Base-by-base conservation (phyloP, 2,888 invertebrate genomes). In the Pharmacophagus antenor region DNA sequence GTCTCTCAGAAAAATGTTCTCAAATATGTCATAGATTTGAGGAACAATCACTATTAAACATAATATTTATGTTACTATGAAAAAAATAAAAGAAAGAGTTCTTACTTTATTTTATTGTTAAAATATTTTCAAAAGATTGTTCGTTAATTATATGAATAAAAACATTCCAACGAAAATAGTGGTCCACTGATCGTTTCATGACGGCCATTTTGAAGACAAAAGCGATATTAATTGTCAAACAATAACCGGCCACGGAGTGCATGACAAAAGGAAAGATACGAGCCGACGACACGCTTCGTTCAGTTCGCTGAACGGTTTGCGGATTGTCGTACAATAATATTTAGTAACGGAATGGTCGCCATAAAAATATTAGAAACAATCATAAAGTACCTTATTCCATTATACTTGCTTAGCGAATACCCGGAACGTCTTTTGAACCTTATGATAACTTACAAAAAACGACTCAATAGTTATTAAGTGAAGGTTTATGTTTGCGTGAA, bases 331-430 rank as follows among this genome's bases (percentile, higher is more conserved):
- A 72, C 72, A 73, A 72, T 66, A 54, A 61, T 59, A 48, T 46
- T 41, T 50, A 31, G 58, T 70, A 73, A 73, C 72, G 71, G 70
- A 61, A 68, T 67, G 69, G 49, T 63, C 67, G 64, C 67, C 70
- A 70, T 76, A 72, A 73, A 74, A 70, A 67, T 70, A 70, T 71
- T 70, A 66, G 62, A 70, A 63, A 72, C 67, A 60, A 62, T 65
- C 65, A 68, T 66, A 68, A 65, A 66, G 64, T 65, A 63, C 58
- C 62, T 65, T 52, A 61, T 57, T 59, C 49, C 61, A 61, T 63
- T 54, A 53, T 53, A 22, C 46, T 37, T 42, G 55, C 37, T 23
- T 50, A 21, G n/a, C 27, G 8, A 21, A 53, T n/a, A 27, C 6
- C 18, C 15, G 12, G 44, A 42, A 51, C 2, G 25, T 27, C 44